Conservation (phyloP, 1,140 invertebrate species). For the Drosophila pallidifrons region DNA sequence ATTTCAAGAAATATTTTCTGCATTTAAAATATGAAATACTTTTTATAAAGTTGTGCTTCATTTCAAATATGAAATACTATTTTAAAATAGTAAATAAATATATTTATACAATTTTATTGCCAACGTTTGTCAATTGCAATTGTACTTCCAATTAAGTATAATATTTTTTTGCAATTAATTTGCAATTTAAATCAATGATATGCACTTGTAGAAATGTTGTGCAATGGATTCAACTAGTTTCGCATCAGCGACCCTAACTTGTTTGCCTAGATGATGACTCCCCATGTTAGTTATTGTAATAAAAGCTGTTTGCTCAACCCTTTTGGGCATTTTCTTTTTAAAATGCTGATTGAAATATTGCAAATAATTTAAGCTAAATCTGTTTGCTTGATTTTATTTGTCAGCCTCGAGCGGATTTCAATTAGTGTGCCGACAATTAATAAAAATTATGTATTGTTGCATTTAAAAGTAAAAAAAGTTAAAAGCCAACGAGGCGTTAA, state of each 20-base stretch:
- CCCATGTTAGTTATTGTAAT: too few relatives aligned
- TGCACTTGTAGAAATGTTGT: constrained; percentile 62
- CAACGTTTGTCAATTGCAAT: too few relatives aligned
- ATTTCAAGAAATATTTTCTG: too few relatives aligned
- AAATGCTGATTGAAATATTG: constrained; percentile 21
- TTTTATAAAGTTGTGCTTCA: too few relatives aligned
- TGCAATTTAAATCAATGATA: constrained; percentile 47
- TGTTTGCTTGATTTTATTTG: constrained; percentile 7
- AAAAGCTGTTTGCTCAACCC: constrained; percentile 7
- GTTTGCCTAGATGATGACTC: constrained; percentile 24
- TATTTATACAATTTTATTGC: too few relatives aligned
- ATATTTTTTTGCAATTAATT: background rate
- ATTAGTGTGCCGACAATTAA: constrained; percentile 57
- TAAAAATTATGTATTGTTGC: constrained; percentile 64
- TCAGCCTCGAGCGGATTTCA: constrained; percentile 14
- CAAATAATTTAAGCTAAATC: constrained; percentile 20
- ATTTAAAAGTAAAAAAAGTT: constrained; percentile 33
- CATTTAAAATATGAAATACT: too few relatives aligned
- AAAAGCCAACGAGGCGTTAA: constrained; percentile 32
- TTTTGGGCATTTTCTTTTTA: background rate
- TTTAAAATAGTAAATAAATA: too few relatives aligned
- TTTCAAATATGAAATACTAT: too few relatives aligned
- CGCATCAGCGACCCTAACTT: constrained; percentile 39
- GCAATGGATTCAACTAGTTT: constrained; percentile 64
- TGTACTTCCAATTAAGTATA: background rate